Conservation (phyloP, 1,140 invertebrate genomes). For the Thalassaphorura encarpata region DNA sequence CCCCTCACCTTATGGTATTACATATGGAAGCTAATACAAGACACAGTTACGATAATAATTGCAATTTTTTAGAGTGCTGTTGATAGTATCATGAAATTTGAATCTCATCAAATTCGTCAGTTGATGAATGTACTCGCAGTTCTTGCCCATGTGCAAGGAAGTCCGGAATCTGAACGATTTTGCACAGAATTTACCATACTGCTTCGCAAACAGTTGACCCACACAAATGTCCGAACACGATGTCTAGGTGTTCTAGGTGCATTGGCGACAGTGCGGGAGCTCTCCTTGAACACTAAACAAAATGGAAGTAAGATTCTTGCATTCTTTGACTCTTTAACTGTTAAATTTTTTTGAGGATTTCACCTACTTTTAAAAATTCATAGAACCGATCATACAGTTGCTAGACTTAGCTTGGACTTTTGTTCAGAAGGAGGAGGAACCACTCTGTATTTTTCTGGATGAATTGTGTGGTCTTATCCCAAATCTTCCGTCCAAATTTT, state of each 20-base stretch:
- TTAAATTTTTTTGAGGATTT: no score
- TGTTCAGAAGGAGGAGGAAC: constrained; percentile 24
- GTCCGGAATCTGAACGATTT: constrained; percentile 16
- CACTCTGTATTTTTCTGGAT: constrained; percentile 27
- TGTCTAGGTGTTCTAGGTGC: constrained; percentile 27
- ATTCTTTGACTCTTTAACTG: no score
- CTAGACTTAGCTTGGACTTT: constrained; percentile 22
- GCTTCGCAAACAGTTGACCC: constrained; percentile 23
- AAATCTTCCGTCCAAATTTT: neutral
- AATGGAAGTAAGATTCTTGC: no score
- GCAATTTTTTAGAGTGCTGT: constrained; percentile 15
- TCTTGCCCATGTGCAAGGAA: constrained; percentile 16
- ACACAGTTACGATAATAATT: no score
- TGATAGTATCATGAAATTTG: constrained; percentile 16
- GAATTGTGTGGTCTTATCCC: constrained; percentile 11
- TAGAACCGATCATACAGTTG: constrained; percentile 9
- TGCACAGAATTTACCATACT: constrained; percentile 24
- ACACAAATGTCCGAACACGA: constrained; percentile 6
- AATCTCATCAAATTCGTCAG: constrained; percentile 12
- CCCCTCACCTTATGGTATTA: constrained; percentile 26
- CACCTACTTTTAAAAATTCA: no score
- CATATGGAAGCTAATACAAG: no score
- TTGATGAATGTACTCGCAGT: constrained; percentile 27
- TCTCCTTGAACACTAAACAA: no score
- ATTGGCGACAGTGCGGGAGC: constrained; percentile 16